Evolutionary conservation across 2,797 vertebrate species (phyloP).

Genomic region (Xenops minutus): DNA sequence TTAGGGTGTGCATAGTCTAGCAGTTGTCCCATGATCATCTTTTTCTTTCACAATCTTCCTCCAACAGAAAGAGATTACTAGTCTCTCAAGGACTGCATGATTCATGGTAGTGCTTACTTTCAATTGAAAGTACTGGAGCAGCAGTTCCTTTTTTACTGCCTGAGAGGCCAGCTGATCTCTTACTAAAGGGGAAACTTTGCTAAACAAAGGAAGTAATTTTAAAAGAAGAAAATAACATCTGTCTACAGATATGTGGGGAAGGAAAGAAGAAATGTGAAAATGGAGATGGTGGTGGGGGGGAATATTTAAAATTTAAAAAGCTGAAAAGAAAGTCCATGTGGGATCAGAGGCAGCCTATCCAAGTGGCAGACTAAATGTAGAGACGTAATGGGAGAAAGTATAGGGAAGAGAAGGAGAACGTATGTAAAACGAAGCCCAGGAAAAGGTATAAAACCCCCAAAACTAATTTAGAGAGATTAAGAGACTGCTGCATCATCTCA

Average conservation of each 20-base stretch:
- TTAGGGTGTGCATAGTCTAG: background rate
- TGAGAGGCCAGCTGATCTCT: constrained; percentile 28
- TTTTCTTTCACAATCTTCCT: background rate
- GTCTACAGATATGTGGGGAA: background rate
- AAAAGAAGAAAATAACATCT: constrained; percentile 47
- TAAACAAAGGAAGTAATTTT: constrained; percentile 49
- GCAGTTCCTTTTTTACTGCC: constrained; percentile 21
- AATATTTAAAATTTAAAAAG: background rate
- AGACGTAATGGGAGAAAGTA: background rate
- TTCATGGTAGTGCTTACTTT: background rate
- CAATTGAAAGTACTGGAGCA: background rate
- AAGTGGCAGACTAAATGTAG: background rate
- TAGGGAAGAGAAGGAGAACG: background rate
- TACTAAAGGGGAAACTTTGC: constrained; percentile 4
- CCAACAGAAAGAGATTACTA: background rate
- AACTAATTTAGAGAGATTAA: background rate
- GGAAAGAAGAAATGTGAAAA: constrained; percentile 21
- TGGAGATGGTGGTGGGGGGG: background rate
- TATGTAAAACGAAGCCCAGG: background rate
- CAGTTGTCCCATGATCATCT: background rate
- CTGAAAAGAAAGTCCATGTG: background rate
- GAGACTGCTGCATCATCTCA: background rate
- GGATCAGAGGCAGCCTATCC: background rate
- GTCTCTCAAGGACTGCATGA: constrained; percentile 10
- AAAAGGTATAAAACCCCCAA: background rate